Base-by-base conservation (phyloP, 2,888 invertebrate species). In the Xanthorhoe spadicearia region DNA sequence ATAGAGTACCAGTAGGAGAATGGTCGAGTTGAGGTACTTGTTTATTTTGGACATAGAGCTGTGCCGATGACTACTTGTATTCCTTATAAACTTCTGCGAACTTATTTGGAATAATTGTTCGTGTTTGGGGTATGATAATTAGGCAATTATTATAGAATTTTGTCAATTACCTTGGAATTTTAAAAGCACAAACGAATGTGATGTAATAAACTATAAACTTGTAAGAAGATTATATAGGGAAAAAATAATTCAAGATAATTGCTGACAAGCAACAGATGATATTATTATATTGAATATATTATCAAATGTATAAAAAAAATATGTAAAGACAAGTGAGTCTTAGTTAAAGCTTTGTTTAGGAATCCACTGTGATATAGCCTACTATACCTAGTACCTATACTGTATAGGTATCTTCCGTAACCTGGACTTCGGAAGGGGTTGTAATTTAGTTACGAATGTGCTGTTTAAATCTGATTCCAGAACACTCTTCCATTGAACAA, bases 401-500 rank as follows among this genome's bases (percentile, higher is more conserved):
- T n/a, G n/a, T n/a, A 0, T 38, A 35, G 23, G 23, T 35, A 35
- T 9, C 9, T 6, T n/a, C n/a, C n/a, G n/a, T n/a, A n/a, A n/a
- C n/a, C n/a, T n/a, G n/a, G n/a, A n/a, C n/a, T n/a, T n/a, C 13
- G 3, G 10, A 13, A 43, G 13, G 5, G 13, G 38, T 43, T 3
- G 13, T 43, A 43, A 13, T 43, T 43, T 13, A 43, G 38, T 5
- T 13, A 43, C 9, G 38, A 43, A 3, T 13, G 38, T 13, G 13
- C 13, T 13, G 3, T 38, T 38, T 38, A 9, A 38, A 38, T 13
- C 13, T 54, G 18, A 35, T 48, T 54, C 19, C 18, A 48, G 53
- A 61, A 49, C 32, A 48, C 35, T 52, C n/a, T 35, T 54, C 32
- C 48, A 54, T 54, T 28, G 52, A 56, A 64, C 18, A 55, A 43